Base-by-base conservation (phyloP, 2,888 invertebrate species). In the Lacanobia wlatinum region DNA sequence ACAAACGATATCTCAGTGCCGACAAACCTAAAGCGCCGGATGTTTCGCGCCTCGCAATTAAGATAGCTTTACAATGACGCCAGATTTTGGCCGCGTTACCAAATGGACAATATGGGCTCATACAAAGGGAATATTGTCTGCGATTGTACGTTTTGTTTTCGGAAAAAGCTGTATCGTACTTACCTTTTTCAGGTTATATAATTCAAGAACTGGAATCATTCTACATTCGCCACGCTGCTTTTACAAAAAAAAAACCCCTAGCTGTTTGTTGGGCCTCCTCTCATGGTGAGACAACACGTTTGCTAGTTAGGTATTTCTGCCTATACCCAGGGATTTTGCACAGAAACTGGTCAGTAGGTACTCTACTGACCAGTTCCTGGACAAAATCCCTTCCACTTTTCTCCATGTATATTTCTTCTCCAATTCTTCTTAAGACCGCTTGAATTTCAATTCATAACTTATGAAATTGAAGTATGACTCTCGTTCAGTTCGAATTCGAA, bases 31-130 rank as follows among this genome's bases (percentile, higher is more conserved):
- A 86, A 87, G 83, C 84, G 80, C 86, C 90, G 91, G 91, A 90
- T 87, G 88, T 83, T 85, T 80, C 80, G 81, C 83, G 82, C 86
- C 73, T 80, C 84, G 84, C 80, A 84, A 86, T 89, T 87, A 89
- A 90, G 91, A 91, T 91, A 91, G 88, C 88, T 85, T 76, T 85
- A 76, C 77, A 85, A 83, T 79, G 75, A 68, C 71, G 67, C 79
- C 85, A 84, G 81, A 86, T 86, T 85, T 83, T 62, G 63, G 69
- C 64, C 63, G 67, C 70, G 62, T 82, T 78, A 70, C 73, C 73
- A 79, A 86, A 84, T 84, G 81, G 73, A 73, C 78, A 82, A 82
- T 79, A 73, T 75, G 65, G 73, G 73, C 43, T 43, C 77, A 69
- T 71, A 75, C 73, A 69, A 77, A 74, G 56, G 69, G 48, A 73